Conservation (phyloP, 1,140 invertebrate genomes). For the Nautilus pompilius region DNA sequence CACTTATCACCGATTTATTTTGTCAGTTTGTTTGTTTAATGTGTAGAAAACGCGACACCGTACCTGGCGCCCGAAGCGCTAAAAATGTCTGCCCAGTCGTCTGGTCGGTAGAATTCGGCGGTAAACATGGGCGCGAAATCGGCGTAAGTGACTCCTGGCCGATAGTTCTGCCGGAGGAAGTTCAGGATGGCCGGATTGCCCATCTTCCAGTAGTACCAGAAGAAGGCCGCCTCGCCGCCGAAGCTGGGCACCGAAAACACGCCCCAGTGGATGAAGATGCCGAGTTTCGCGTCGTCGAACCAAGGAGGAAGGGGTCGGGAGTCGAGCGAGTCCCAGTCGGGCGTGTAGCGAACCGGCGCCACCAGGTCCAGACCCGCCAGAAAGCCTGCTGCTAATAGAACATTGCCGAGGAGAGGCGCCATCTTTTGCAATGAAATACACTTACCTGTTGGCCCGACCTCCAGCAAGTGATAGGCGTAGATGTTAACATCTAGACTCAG, state of each 20-base stretch:
- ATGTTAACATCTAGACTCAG: too few species aligned
- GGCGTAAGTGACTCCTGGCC: slow-evolving; percentile 31
- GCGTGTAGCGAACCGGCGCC: slow-evolving; percentile 18
- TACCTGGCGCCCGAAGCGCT: slow-evolving; percentile 30
- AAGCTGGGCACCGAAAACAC: slow-evolving; percentile 48
- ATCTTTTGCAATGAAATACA: too few species aligned
- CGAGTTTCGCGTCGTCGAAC: slow-evolving; percentile 53
- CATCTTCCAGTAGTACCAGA: slow-evolving; percentile 40
- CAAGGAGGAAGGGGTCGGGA: slow-evolving; percentile 49
- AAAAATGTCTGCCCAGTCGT: slow-evolving; percentile 27
- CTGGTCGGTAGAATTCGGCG: slow-evolving; percentile 26
- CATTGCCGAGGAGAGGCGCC: too few species aligned
- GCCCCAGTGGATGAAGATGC: slow-evolving; percentile 53
- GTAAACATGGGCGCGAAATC: slow-evolving; percentile 34
- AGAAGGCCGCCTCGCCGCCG: slow-evolving; percentile 26
- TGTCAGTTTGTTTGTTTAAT: too few species aligned
- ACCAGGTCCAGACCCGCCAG: too few species aligned
- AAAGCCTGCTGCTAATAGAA: too few species aligned
- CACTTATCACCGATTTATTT: too few species aligned
- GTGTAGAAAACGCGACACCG: too few species aligned
- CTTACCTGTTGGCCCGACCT: too few species aligned
- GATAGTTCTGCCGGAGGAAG: slow-evolving; percentile 37
- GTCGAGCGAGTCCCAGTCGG: slow-evolving; percentile 54
- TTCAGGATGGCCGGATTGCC: slow-evolving; percentile 11
- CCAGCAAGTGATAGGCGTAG: too few species aligned